A percentile compares a stretch with the other conserved stretches of the same genome.
phyloP scores from a whole-genome alignment of 2,797 vertebrate species.

The Amphiprion clarkii region DNA sequence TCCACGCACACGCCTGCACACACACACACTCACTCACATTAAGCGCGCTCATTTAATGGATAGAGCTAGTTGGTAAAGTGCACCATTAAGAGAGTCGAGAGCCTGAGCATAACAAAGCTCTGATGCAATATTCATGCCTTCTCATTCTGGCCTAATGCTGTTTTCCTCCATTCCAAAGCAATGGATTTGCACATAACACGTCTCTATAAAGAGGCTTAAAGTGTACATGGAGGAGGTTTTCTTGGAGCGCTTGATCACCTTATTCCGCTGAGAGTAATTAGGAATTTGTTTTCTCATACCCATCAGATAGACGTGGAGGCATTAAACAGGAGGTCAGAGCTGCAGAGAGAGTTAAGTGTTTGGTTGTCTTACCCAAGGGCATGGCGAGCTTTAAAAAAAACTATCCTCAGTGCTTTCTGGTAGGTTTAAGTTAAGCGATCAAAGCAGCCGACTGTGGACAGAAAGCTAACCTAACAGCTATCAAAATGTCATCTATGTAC shows the following conservation, averaged over 20 bases:
- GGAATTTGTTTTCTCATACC: conserved; percentile 58
- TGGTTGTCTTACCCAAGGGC: conserved; percentile 36
- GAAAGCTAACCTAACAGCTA: neutral
- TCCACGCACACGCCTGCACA: neutral
- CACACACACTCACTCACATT: conserved; percentile 52
- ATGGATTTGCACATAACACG: conserved; percentile 73
- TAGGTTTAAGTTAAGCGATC: conserved; percentile 13
- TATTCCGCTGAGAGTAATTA: conserved; percentile 55
- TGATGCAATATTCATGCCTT: conserved; percentile 91
- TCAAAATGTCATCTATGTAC: neutral
- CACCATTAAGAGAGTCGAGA: conserved; percentile 91
- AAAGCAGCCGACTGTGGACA: conserved; percentile 29
- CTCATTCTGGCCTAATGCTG: conserved; percentile 84
- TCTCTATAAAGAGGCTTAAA: conserved; percentile 64
- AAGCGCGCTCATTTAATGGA: conserved; percentile 81
- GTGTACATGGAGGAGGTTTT: conserved; percentile 51
- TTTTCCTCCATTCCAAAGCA: conserved; percentile 79
- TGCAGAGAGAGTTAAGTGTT: conserved; percentile 28
- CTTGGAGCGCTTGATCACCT: conserved; percentile 57
- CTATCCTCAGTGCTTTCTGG: conserved; percentile 16
- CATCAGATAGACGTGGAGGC: conserved; percentile 46
- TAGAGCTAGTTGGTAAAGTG: conserved; percentile 90
- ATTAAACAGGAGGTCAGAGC: conserved; percentile 54
- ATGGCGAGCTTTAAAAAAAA: conserved; percentile 14
- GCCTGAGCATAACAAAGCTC: conserved; percentile 88